Conservation (phyloP, 2,888 invertebrate genomes). For the Synanthedon myopaeformis region DNA sequence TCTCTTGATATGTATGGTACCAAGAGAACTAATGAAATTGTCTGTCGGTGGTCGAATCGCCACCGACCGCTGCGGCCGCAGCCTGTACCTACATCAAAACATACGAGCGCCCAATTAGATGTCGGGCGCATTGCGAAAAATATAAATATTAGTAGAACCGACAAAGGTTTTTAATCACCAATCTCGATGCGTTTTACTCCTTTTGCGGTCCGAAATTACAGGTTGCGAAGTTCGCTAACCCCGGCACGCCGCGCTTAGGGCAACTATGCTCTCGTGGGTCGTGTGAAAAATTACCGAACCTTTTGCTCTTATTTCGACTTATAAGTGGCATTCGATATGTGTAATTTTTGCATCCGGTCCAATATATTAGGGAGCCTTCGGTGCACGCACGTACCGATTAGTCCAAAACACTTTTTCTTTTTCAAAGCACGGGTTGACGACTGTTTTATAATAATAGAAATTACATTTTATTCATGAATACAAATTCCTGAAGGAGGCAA, state of each 20-base stretch:
- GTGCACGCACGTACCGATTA: constrained; percentile 8
- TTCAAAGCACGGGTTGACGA: background rate
- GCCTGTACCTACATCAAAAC: constrained; percentile 43
- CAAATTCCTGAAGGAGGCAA: too few species aligned
- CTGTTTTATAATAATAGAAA: background rate
- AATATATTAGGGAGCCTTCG: constrained; percentile 19
- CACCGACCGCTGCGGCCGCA: constrained; percentile 26
- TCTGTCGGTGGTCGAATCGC: constrained; percentile 43
- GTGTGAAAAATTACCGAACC: constrained; percentile 65
- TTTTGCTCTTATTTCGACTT: constrained; percentile 61
- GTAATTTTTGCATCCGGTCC: constrained; percentile 56
- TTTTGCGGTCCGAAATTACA: constrained; percentile 71
- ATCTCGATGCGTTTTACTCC: constrained; percentile 62
- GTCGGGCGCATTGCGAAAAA: constrained; percentile 65
- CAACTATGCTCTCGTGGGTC: constrained; percentile 61
- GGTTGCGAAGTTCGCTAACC: constrained; percentile 65
- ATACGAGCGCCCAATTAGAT: constrained; percentile 64
- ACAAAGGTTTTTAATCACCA: constrained; percentile 71
- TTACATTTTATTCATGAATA: too few species aligned
- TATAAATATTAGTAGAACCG: constrained; percentile 72
- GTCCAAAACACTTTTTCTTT: background rate
- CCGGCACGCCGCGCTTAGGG: constrained; percentile 61
- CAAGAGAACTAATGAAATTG: constrained; percentile 62
- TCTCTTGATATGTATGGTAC: constrained; percentile 34
- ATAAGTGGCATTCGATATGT: constrained; percentile 60